Percentiles rank a stretch among this genome's conserved stretches.
Evolutionary conservation across 2,113 vertebrate species (phyloP).

Genomic region (Alectura lathami): DNA sequence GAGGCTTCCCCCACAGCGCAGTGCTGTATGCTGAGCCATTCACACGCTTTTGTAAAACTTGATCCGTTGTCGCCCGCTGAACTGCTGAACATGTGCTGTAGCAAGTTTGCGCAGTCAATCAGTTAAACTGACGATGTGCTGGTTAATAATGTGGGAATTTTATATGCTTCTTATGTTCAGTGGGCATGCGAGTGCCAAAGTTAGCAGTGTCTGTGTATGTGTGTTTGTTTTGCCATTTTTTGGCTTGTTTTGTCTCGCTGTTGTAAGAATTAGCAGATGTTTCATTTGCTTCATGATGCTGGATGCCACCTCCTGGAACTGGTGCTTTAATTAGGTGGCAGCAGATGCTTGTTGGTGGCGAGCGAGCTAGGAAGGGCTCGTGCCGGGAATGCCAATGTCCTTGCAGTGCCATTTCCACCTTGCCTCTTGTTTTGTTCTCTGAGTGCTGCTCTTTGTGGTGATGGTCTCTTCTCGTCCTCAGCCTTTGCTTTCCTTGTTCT

Average conservation of each 20-base stretch:
- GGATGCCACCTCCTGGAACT: slow-evolving; percentile 45
- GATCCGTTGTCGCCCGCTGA: background rate
- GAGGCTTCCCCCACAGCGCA: background rate
- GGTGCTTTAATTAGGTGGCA: slow-evolving; percentile 66
- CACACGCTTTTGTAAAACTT: slow-evolving; percentile 2
- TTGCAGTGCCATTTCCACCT: background rate
- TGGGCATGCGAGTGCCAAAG: slow-evolving; percentile 4
- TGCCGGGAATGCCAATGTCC: slow-evolving; percentile 8
- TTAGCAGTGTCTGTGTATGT: background rate
- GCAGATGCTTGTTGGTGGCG: slow-evolving; percentile 52
- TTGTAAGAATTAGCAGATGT: slow-evolving; percentile 58
- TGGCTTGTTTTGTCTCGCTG: slow-evolving; percentile 49
- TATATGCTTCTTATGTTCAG: background rate
- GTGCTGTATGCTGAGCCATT: background rate
- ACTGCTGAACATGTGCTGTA: background rate
- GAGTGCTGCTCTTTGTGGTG: rapidly evolving
- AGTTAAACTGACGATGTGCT: background rate
- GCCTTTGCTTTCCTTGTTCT: background rate
- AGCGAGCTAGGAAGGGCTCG: background rate
- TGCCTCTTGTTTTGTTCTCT: background rate
- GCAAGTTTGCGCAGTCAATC: background rate
- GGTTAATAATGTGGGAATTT: slow-evolving; percentile 56
- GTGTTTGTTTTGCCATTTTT: slow-evolving; percentile 43
- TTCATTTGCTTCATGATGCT: slow-evolving; percentile 39
- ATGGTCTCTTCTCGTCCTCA: background rate